These are phyloP conservation scores for Phalacrocorax aristotelis DNA, from an alignment of 2,113 vertebrate species.

Conservation along the genomic window DNA sequence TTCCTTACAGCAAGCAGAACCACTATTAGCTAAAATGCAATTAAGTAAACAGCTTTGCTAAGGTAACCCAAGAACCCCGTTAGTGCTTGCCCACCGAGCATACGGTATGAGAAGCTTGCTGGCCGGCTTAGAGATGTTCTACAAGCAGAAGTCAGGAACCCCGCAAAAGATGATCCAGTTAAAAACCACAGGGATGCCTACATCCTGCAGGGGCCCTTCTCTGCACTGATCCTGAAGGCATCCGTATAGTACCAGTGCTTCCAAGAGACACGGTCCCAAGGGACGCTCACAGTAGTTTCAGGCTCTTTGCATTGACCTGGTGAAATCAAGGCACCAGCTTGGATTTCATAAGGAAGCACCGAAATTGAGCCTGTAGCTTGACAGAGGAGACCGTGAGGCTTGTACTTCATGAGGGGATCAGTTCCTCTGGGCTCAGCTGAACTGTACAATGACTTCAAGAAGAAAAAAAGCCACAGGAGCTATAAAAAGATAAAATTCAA, in stretches of 20 bases:
- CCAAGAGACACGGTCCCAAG: not conserved
- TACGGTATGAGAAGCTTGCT: not conserved
- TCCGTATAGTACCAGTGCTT: not conserved
- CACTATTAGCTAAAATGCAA: accelerated
- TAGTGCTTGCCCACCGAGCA: not conserved
- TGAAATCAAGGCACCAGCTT: not conserved
- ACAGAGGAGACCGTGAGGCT: not conserved
- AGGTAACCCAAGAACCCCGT: accelerated
- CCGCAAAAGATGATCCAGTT: not conserved
- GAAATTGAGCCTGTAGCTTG: accelerated
- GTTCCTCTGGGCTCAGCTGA: not conserved
- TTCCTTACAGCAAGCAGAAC: not conserved
- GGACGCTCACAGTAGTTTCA: not conserved
- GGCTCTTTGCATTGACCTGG: not conserved
- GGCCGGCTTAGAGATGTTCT: not conserved
- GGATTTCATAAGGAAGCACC: not conserved
- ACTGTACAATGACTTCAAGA: not conserved
- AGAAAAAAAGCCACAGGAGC: not conserved
- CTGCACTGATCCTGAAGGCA: accelerated
- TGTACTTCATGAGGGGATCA: accelerated
- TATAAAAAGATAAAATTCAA: accelerated
- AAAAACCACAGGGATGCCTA: not conserved
- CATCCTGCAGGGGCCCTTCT: not conserved
- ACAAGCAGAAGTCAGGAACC: slow-evolving; percentile 4
- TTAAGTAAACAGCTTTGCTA: accelerated